Percentiles rank a stretch among this genome's conserved stretches.
Conservation (phyloP, 2,888 invertebrate species). For the Archips crataeganus region DNA sequence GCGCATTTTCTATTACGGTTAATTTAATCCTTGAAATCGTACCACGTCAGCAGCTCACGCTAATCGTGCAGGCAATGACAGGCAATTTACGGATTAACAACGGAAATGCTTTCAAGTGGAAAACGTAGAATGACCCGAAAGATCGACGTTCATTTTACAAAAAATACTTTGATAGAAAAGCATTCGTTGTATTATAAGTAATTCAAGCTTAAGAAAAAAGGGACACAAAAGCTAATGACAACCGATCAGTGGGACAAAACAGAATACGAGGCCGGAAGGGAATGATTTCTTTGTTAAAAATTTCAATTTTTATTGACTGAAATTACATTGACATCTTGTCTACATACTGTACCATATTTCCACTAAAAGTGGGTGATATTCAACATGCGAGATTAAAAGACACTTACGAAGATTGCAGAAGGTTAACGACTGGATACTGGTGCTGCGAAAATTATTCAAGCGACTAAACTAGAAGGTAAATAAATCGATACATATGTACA, state of each 20-base stretch:
- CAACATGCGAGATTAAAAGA: too few species aligned
- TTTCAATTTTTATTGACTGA: too few species aligned
- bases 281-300: too few species aligned
- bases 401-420: too few species aligned
- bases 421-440: background rate
- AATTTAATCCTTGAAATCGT: slow-evolving; percentile 13
- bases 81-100: slow-evolving; percentile 4
- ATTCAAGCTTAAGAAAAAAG: background rate
- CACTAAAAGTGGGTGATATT: too few species aligned
- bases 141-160: slow-evolving; percentile 4
- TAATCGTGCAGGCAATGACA: slow-evolving; percentile 15
- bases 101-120: slow-evolving; percentile 2
- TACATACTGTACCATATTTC: too few species aligned
- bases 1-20: slow-evolving; percentile 28
- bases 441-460: background rate
- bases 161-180: background rate
- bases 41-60: background rate
- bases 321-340: too few species aligned
- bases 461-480: slow-evolving; percentile 9
- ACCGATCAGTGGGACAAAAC: too few species aligned
- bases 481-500: slow-evolving; percentile 1
- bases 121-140: slow-evolving; percentile 1
- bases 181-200: background rate
- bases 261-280: too few species aligned
- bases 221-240: too few species aligned